A percentile compares a stretch with the other conserved stretches of the same genome.
Conservation (phyloP, 2,888 invertebrate genomes). For the Noctua pronuba region DNA sequence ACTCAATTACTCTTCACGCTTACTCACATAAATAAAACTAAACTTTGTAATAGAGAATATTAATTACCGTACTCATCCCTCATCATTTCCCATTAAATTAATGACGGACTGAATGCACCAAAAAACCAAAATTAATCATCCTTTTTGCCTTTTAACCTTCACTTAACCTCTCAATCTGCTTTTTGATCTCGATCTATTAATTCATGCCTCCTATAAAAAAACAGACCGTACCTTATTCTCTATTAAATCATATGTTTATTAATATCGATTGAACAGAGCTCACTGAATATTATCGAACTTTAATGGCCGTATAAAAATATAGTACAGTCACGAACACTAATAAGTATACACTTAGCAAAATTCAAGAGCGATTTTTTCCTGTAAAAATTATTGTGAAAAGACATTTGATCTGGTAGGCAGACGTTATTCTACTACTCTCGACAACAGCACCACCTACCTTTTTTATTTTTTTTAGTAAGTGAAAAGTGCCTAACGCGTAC, state of each 20-base stretch:
- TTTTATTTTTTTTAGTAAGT: too few species aligned
- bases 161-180: conserved; percentile 35
- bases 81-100: not conserved
- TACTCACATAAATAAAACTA: not conserved
- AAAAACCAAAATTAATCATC: conserved; percentile 5
- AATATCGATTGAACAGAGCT: conserved; percentile 50
- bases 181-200: conserved; percentile 33
- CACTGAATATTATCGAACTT: conserved; percentile 64
- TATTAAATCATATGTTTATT: conserved; percentile 59
- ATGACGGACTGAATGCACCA: not conserved
- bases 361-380: not conserved
- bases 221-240: conserved; percentile 48
- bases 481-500: too few species aligned
- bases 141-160: conserved; percentile 21
- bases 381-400: not conserved
- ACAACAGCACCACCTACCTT: too few species aligned
- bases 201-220: conserved; percentile 37
- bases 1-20: not conserved
- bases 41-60: not conserved
- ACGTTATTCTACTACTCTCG: too few species aligned
- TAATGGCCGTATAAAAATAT: conserved; percentile 63
- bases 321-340: conserved; percentile 12
- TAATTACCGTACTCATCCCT: not conserved
- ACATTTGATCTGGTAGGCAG: not conserved
- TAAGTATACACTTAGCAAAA: not conserved